These are phyloP conservation scores for Chauna torquata DNA, from an alignment of 2,113 vertebrate genomes.

Conservation along the genomic window DNA sequence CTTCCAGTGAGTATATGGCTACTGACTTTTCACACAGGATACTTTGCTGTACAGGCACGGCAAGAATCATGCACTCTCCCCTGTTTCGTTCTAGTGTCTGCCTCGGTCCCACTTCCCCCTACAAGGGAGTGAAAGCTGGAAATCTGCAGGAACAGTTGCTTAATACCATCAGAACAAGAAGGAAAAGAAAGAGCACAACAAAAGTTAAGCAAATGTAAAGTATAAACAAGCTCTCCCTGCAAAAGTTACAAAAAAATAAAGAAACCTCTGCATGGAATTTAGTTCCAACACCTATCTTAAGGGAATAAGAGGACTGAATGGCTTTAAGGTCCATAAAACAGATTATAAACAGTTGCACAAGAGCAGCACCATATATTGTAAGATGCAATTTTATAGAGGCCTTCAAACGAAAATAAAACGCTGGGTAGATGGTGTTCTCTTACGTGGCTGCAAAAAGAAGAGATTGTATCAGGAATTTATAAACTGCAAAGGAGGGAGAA, in stretches of 20 bases:
- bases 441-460: not conserved
- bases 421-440: not conserved
- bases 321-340: conserved; percentile 56
- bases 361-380: not conserved
- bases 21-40: not conserved
- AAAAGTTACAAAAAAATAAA: not conserved
- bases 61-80: not conserved
- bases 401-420: conserved; percentile 46
- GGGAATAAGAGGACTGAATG: not conserved
- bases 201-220: not conserved
- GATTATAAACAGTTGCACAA: conserved; percentile 61
- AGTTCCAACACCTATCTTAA: conserved; percentile 4
- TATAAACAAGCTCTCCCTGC: not conserved
- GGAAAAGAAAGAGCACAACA: not conserved
- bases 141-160: not conserved
- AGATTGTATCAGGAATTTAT: not conserved
- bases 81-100: not conserved
- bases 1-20: not conserved
- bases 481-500: not conserved
- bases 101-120: not conserved
- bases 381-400: conserved; percentile 6
- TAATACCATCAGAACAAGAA: not conserved
- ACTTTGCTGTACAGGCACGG: not conserved
- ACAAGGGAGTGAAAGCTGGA: not conserved
- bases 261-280: not conserved